A percentile compares a stretch with the other conserved stretches of the same genome.
Conservation (phyloP, 2,113 vertebrate genomes). For the Lucifuga dentata region DNA sequence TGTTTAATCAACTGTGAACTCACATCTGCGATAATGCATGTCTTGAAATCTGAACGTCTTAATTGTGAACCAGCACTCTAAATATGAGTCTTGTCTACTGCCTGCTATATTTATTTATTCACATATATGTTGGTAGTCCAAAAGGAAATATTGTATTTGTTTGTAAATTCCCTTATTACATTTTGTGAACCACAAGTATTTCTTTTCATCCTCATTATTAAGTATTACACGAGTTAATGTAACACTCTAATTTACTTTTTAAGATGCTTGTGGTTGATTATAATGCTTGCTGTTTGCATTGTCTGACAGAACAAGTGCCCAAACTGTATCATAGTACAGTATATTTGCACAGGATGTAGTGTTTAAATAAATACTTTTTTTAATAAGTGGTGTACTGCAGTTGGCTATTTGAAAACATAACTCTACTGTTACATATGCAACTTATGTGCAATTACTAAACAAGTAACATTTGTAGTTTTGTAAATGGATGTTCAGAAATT, state of each 20-base stretch:
- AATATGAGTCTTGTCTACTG: slow-evolving; percentile 18
- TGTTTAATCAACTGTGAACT: slow-evolving; percentile 43
- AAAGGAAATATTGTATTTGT: slow-evolving; percentile 15
- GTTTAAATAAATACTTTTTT: slow-evolving; percentile 47
- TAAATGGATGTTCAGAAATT: too few species aligned
- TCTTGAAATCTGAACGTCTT: slow-evolving; percentile 51
- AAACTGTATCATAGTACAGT: neutral
- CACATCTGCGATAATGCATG: slow-evolving; percentile 45
- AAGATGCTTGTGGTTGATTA: neutral
- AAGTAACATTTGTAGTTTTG: too few species aligned
- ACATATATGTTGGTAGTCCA: neutral
- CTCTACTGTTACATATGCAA: too few species aligned
- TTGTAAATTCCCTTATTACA: slow-evolving; percentile 12
- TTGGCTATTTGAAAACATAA: too few species aligned
- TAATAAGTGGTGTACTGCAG: neutral
- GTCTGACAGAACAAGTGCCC: slow-evolving; percentile 28
- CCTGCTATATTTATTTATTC: slow-evolving; percentile 51
- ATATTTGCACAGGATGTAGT: slow-evolving; percentile 29
- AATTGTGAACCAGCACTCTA: slow-evolving; percentile 27
- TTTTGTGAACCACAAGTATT: slow-evolving; percentile 46
- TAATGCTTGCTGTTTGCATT: slow-evolving; percentile 20
- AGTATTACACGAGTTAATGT: slow-evolving; percentile 16
- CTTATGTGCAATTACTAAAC: neutral
- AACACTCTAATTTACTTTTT: neutral
- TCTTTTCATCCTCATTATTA: slow-evolving; percentile 1